These are phyloP conservation scores for Campylorhamphus procurvoides DNA, from an alignment of 2,113 vertebrate species.

Conservation along the genomic window DNA sequence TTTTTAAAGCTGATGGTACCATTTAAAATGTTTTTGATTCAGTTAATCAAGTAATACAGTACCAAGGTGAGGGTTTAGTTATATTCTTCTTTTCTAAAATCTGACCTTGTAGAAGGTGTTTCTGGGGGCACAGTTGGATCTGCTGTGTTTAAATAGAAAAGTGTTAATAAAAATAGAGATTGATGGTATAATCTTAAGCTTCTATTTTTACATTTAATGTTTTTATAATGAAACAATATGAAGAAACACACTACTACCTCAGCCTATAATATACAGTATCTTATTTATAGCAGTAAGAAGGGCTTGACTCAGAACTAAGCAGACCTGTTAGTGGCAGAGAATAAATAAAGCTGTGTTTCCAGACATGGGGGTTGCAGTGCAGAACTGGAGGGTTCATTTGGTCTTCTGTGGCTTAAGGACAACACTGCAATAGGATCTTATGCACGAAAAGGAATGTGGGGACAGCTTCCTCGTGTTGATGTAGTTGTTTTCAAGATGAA, in stretches of 20 bases:
- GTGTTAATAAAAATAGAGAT: neutral
- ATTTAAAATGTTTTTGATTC: neutral
- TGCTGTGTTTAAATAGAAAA: neutral
- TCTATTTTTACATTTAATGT: neutral
- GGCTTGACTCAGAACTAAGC: neutral
- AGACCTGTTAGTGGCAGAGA: neutral
- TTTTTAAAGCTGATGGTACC: neutral
- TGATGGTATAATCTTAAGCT: neutral
- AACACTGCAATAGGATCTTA: constrained; percentile 87
- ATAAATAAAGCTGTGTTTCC: constrained; percentile 41
- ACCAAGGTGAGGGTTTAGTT: neutral
- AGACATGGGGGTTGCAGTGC: neutral
- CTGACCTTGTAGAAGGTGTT: neutral
- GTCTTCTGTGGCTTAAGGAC: constrained; percentile 88
- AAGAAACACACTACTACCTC: neutral
- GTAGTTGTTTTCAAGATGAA: constrained; percentile 93
- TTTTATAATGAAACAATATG: neutral
- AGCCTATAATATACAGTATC: neutral
- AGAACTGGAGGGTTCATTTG: constrained; percentile 65
- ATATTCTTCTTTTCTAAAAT: neutral
- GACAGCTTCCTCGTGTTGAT: constrained; percentile 87
- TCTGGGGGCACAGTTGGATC: neutral
- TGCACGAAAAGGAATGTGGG: constrained; percentile 87
- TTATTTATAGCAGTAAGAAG: neutral
- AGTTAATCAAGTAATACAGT: neutral